phyloP scores from a whole-genome alignment of 2,888 invertebrate species.

The Tridacna gigas region DNA sequence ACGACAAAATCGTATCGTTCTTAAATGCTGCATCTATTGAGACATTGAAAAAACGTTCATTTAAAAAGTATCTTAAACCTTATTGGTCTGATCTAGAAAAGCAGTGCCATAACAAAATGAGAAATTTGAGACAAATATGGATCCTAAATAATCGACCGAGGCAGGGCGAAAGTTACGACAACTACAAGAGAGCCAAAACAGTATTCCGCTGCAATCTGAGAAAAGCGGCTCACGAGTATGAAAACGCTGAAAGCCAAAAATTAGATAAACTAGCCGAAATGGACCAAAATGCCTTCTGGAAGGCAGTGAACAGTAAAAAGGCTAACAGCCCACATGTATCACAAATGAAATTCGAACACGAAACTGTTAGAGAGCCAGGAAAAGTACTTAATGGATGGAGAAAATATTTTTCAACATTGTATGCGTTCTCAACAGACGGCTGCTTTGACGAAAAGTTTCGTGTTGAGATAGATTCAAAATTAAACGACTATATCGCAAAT shows the following conservation, averaged over 20 bases:
- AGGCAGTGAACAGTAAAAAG: slow-evolving; percentile 4
- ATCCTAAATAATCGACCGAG: neutral
- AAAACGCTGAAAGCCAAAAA: neutral
- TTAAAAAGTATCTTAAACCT: neutral
- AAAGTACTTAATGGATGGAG: slow-evolving; percentile 9
- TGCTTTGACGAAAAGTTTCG: slow-evolving; percentile 7
- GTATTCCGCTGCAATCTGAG: neutral
- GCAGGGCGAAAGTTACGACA: neutral
- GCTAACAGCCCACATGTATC: neutral
- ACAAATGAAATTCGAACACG: slow-evolving; percentile 12
- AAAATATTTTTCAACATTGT: slow-evolving; percentile 7
- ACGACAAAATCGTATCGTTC: neutral
- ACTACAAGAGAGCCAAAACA: slow-evolving; percentile 1
- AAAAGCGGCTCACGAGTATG: neutral
- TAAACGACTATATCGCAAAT: neutral
- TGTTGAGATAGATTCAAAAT: neutral
- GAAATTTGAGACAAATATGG: neutral
- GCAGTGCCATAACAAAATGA: neutral
- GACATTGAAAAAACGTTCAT: neutral
- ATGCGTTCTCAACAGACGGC: neutral
- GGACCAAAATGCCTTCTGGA: slow-evolving; percentile 26
- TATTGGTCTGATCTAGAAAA: neutral
- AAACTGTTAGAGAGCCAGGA: neutral
- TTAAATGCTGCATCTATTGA: neutral
- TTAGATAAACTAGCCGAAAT: slow-evolving; percentile 4